Percentiles rank a stretch among this genome's conserved stretches.
Conservation (phyloP, 92 coral and sea anemone genomes). For the Zoanthus solanderi region DNA sequence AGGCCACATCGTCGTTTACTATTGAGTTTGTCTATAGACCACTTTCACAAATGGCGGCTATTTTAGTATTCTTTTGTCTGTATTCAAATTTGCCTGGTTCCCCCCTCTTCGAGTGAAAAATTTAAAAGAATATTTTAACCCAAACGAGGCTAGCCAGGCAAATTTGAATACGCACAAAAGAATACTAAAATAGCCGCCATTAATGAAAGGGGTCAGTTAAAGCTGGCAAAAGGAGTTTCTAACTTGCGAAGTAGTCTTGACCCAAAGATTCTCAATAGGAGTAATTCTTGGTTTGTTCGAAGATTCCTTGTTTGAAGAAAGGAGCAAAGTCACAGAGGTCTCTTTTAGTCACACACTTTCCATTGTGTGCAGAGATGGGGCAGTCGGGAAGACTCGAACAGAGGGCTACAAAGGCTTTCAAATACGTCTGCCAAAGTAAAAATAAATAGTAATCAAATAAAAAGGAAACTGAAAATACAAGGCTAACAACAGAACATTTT, state of each 20-base stretch:
- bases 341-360: conserved; percentile 87
- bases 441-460: not conserved
- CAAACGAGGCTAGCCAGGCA: too few species aligned
- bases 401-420: conserved; percentile 83
- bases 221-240: not conserved
- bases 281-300: conserved; percentile 94
- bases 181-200: too few species aligned
- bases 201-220: too few species aligned
- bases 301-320: conserved; percentile 98
- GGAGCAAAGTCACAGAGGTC: conserved; percentile 96
- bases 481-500: too few species aligned
- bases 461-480: too few species aligned
- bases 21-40: not conserved
- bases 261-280: conserved; percentile 48
- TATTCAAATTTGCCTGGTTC: too few species aligned
- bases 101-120: too few species aligned
- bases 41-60: too few species aligned
- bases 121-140: too few species aligned
- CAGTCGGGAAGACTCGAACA: conserved; percentile 92
- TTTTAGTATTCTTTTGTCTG: too few species aligned
- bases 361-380: conserved; percentile 84
- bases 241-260: not conserved
- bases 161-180: too few species aligned
- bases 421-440: conserved; percentile 71
- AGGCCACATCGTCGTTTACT: too few species aligned